Conservation (phyloP, 2,113 vertebrate species). For the Stomatorhinus ivindoensis region DNA sequence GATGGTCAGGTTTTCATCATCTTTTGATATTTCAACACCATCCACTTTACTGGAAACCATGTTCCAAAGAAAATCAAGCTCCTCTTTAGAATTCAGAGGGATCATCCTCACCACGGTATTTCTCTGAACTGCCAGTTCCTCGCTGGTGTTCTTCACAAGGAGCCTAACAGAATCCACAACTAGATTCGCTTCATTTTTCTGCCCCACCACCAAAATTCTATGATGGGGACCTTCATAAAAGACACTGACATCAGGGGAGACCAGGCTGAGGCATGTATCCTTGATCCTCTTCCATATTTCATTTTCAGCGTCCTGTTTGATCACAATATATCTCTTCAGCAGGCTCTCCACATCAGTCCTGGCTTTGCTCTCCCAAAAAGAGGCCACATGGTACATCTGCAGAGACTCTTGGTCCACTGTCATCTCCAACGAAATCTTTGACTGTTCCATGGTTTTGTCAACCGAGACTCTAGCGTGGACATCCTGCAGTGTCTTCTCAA, state of each 20-base stretch:
- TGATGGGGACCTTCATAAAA: slow-evolving; percentile 15
- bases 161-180: slow-evolving; percentile 20
- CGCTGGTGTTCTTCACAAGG: slow-evolving; percentile 23
- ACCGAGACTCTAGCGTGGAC: slow-evolving; percentile 29
- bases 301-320: slow-evolving; percentile 14
- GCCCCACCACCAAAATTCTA: slow-evolving; percentile 32
- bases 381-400: slow-evolving; percentile 29
- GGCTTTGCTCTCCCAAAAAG: slow-evolving; percentile 32
- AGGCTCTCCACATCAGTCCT: slow-evolving; percentile 25
- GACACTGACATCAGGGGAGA: slow-evolving; percentile 14
- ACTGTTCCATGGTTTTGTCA: not conserved
- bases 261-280: slow-evolving; percentile 3
- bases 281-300: slow-evolving; percentile 39
- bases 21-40: slow-evolving; percentile 26
- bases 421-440: slow-evolving; percentile 28
- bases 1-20: slow-evolving; percentile 25
- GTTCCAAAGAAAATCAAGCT: slow-evolving; percentile 33
- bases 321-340: slow-evolving; percentile 21
- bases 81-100: slow-evolving; percentile 27
- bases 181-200: slow-evolving; percentile 10
- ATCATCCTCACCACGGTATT: slow-evolving; percentile 34
- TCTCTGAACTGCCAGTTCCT: slow-evolving; percentile 31
- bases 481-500: slow-evolving; percentile 25
- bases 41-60: slow-evolving; percentile 23
- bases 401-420: slow-evolving; percentile 30